phyloP scores from a whole-genome alignment of 2,888 invertebrate genomes.

The Diabrotica balteata region DNA sequence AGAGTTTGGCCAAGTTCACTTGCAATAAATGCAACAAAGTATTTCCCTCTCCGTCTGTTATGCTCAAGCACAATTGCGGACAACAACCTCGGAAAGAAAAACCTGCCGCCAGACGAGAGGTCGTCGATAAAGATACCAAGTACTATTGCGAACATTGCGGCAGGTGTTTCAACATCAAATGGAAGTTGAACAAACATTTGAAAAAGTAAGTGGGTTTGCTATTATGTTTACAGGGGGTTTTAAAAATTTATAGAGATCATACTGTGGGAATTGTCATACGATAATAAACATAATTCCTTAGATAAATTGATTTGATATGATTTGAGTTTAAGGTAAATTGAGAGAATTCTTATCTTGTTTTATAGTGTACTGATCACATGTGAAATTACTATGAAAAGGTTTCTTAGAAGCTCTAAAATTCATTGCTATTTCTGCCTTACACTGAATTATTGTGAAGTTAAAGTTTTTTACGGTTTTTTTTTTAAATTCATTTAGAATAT shows the following conservation, averaged over 20 bases:
- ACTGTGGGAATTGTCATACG: too few relatives aligned
- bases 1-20: conserved; percentile 21
- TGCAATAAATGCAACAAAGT: conserved; percentile 19
- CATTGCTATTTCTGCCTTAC: too few relatives aligned
- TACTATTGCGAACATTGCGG: conserved; percentile 46
- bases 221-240: too few relatives aligned
- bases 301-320: neutral
- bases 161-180: conserved; percentile 42
- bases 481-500: too few relatives aligned
- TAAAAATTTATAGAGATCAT: too few relatives aligned
- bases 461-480: too few relatives aligned
- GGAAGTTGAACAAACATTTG: conserved; percentile 46
- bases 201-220: conserved; percentile 30
- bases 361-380: too few relatives aligned
- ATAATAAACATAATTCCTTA: neutral
- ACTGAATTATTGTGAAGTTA: too few relatives aligned
- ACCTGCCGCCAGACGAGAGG: neutral
- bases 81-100: conserved; percentile 5
- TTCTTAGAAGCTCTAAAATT: too few relatives aligned
- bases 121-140: conserved; percentile 4
- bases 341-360: too few relatives aligned
- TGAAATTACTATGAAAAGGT: too few relatives aligned
- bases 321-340: too few relatives aligned
- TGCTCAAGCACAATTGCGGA: conserved; percentile 21
- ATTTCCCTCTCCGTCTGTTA: conserved; percentile 16